Percentiles rank a stretch among this genome's conserved stretches.
Evolutionary conservation across 2,888 invertebrate genomes (phyloP).

Genomic region (Amiota mariae): DNA sequence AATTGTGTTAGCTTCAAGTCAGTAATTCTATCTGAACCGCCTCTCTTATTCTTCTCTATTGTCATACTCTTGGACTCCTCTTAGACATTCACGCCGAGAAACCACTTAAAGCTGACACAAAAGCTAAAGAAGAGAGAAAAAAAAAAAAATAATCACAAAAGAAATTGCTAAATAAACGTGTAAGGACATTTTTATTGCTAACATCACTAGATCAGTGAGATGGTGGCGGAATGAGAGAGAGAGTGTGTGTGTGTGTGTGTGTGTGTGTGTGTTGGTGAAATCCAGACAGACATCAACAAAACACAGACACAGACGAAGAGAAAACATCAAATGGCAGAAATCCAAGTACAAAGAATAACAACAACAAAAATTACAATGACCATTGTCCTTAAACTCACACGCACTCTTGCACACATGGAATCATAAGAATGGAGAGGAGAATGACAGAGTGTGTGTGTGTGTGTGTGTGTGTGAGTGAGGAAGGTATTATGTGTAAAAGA

Average conservation of each 20-base stretch:
- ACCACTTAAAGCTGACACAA: constrained; percentile 58
- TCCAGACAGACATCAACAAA: not conserved
- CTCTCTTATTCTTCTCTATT: too few species aligned
- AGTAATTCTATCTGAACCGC: too few species aligned
- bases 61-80: too few species aligned
- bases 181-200: constrained; percentile 66
- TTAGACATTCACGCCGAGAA: constrained; percentile 21
- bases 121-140: constrained; percentile 42
- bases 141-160: constrained; percentile 61
- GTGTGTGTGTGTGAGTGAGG: too few species aligned
- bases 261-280: not conserved
- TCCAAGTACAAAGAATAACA: constrained; percentile 10
- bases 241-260: not conserved
- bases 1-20: constrained; percentile 28
- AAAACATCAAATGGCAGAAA: constrained; percentile 19
- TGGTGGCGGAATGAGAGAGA: constrained; percentile 17
- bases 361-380: not conserved
- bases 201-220: constrained; percentile 37
- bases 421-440: too few species aligned
- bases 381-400: constrained; percentile 22
- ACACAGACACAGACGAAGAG: not conserved
- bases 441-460: too few species aligned
- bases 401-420: not conserved
- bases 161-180: constrained; percentile 68
- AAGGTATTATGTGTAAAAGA: too few species aligned